phyloP scores from a whole-genome alignment of 2,888 invertebrate genomes.

The Formica aserva region DNA sequence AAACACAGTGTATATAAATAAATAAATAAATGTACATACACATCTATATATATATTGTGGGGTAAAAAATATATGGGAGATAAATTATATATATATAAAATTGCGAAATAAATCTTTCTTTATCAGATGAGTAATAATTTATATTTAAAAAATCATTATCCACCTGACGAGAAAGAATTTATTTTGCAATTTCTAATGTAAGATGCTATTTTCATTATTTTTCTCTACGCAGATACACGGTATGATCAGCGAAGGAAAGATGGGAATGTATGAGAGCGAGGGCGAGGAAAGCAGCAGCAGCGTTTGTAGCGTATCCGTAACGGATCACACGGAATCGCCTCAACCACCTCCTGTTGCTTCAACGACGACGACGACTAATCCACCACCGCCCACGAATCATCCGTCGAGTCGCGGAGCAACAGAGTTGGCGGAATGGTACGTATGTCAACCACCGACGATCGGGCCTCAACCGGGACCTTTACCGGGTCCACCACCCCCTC shows the following conservation, averaged over 20 bases:
- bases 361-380: slow-evolving; percentile 63
- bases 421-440: slow-evolving; percentile 93
- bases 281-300: slow-evolving; percentile 94
- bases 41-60: neutral
- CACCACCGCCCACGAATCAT: slow-evolving; percentile 78
- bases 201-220: neutral
- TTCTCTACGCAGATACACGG: slow-evolving; percentile 88
- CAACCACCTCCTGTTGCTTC: slow-evolving; percentile 86
- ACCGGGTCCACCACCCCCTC: slow-evolving; percentile 90
- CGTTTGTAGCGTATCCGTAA: slow-evolving; percentile 90
- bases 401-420: slow-evolving; percentile 85
- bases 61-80: no score
- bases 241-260: slow-evolving; percentile 87
- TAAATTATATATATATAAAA: neutral
- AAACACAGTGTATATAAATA: slow-evolving; percentile 5
- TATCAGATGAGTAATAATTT: neutral
- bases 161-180: neutral
- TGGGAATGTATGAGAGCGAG: slow-evolving; percentile 93
- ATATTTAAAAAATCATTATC: neutral
- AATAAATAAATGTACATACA: neutral
- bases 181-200: neutral
- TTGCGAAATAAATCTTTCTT: neutral
- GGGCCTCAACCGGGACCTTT: slow-evolving; percentile 87
- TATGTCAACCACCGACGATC: slow-evolving; percentile 90
- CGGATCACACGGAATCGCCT: slow-evolving; percentile 86